Conservation (phyloP, 2,797 vertebrate genomes). For the Acropternis orthonyx region DNA sequence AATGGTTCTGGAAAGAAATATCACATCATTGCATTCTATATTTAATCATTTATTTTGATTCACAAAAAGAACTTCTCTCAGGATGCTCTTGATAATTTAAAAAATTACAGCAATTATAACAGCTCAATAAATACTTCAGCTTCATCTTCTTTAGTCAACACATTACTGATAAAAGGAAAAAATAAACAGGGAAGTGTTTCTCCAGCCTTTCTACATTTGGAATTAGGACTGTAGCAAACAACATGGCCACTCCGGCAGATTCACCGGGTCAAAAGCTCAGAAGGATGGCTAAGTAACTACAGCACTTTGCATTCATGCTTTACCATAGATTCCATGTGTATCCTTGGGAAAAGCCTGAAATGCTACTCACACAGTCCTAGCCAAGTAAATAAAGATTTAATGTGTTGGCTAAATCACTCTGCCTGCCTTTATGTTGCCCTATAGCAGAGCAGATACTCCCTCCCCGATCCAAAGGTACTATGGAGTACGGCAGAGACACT, state of each 20-base stretch:
- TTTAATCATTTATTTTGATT: slow-evolving; percentile 36
- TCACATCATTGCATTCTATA: not conserved
- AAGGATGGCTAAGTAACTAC: not conserved
- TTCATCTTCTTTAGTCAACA: slow-evolving; percentile 35
- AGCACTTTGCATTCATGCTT: not conserved
- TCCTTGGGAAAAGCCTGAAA: not conserved
- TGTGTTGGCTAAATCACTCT: not conserved
- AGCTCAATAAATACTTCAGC: slow-evolving; percentile 47
- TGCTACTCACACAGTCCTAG: not conserved
- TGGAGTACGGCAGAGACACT: not conserved
- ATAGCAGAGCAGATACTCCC: not conserved
- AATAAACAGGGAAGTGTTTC: not conserved
- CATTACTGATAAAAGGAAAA: not conserved
- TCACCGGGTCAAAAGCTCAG: not conserved
- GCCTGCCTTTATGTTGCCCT: not conserved
- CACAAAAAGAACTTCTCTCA: slow-evolving; percentile 32
- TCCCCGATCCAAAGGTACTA: not conserved
- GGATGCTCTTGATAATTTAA: slow-evolving; percentile 50
- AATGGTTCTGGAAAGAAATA: not conserved
- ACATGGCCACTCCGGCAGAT: not conserved
- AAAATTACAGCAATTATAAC: slow-evolving; percentile 51
- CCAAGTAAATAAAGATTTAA: not conserved
- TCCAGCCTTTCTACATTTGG: not conserved
- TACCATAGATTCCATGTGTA: not conserved
- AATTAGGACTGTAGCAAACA: not conserved